A percentile compares a stretch with the other conserved stretches of the same genome.
Evolutionary conservation across 2,888 invertebrate species (phyloP).

Genomic region (Lacanobia oleracea): DNA sequence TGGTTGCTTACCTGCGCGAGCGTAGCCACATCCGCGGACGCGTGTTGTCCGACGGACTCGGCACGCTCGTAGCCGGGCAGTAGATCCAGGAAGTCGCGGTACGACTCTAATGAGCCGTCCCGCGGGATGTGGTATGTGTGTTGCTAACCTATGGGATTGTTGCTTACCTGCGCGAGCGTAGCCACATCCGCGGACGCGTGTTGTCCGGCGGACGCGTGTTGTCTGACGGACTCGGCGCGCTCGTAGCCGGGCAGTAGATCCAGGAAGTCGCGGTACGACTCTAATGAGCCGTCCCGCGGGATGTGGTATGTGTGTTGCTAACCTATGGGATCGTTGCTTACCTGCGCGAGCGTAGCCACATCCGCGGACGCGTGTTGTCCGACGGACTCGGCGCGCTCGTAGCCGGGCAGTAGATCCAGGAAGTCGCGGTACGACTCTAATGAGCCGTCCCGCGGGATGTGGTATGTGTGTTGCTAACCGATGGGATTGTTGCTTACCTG

Average conservation of each 20-base stretch:
- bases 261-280: conserved; percentile 95
- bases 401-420: conserved; percentile 93
- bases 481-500: conserved; percentile 88
- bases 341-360: conserved; percentile 95
- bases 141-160: conserved; percentile 91
- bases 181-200: conserved; percentile 96
- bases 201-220: no score
- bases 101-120: conserved; percentile 95
- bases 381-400: conserved; percentile 96
- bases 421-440: conserved; percentile 95
- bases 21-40: conserved; percentile 97
- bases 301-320: conserved; percentile 95
- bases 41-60: conserved; percentile 92
- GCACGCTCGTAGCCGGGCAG: conserved; percentile 95
- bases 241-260: conserved; percentile 93
- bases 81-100: conserved; percentile 94
- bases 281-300: conserved; percentile 95
- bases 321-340: conserved; percentile 87
- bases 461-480: conserved; percentile 95
- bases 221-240: conserved; percentile 96
- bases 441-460: conserved; percentile 95
- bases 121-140: conserved; percentile 95
- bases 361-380: conserved; percentile 93
- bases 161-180: conserved; percentile 94
- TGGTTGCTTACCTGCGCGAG: conserved; percentile 93